Base-by-base conservation (phyloP, 2,888 invertebrate genomes). In the Calameuta filiformis region DNA sequence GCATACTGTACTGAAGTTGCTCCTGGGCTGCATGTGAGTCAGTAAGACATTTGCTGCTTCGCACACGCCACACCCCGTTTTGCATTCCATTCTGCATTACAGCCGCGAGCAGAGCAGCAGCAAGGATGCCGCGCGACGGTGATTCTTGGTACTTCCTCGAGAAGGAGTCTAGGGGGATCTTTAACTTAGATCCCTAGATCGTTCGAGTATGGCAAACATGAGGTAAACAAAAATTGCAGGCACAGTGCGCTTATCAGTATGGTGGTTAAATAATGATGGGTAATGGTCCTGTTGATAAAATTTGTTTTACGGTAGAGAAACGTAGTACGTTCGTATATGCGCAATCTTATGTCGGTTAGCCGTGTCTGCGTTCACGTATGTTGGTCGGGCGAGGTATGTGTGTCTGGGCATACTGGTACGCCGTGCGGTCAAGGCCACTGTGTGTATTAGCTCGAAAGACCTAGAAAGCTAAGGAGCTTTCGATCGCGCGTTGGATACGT, bases 401-500 rank as follows among this genome's bases (percentile, higher is more conserved):
- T 71, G 31, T 15, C 33, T 30, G 71, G 6, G 34, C 9, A 23
- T 31, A 71, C 71, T 31, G 33, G 71, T 71, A 34, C 71, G 82
- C 83, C 85, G 86, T 87, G 84, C 87, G 86, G 86, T 87, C 86
- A 87, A 87, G 86, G 86, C 86, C 86, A 87, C 74, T 76, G 83
- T 31, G 80, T 80, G 83, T 82, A 79, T 79, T 73, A 23, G 23
- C 56, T 56, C 56, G 56, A 56, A 56, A 34, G 71, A 71, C 71
- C 71, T 23, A 71, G 71, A 71, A 71, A 71, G 71, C 71, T 12
- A 31, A 12, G 71, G 71, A 71, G 71, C 71, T 71, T 71, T 71
- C 71, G 71, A 71, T 33, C 71, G 71, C 31, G 56, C 56, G 56
- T 56, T 23, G 56, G 9, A 23, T 56, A 56, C 23, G 56, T 56